Base-by-base conservation (phyloP, 2,888 invertebrate genomes). In the Meandrusa payeni region DNA sequence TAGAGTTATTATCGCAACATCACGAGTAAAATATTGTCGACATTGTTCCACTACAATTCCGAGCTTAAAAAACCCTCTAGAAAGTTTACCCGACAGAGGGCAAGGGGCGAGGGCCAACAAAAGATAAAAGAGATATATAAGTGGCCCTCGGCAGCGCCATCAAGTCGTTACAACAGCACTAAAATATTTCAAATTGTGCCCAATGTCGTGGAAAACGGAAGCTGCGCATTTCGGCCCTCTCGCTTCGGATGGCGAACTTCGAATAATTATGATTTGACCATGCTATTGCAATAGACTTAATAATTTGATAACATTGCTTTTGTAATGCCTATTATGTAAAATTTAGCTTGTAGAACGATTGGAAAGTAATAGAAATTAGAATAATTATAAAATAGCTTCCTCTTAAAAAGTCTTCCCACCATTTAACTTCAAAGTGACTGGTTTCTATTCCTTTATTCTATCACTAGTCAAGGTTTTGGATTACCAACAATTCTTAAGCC, bases 121-220 rank as follows among this genome's bases (percentile, higher is more conserved):
- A 77, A 86, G 85, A 87, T 87, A 86, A 86, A 86, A 82, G 82
- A 78, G 82, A 87, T 83, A 85, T 86, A 85, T 83, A 85, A 87
- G 86, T 86, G 79, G 85, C 83, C 83, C 83, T 82, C 77, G 72
- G 77, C 80, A 78, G 74, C 71, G 76, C 83, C 82, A 87, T 86
- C 85, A 83, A 83, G 86, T 87, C 88, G 86, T 88, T 88, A 88
- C 81, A 87, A 86, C 70, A 76, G 74, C 74, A 83, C 76, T 88
- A 81, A 86, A 83, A 88, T 88, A 87, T 88, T 87, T 88, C 88
- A 88, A 88, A 88, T 85, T 77, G 86, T 79, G 80, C 82, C 78
- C 86, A 88, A 88, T 86, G 87, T 71, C 71, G 77, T 72, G 85
- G 85, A 86, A 88, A 88, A 85, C 87, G 87, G 87, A 88, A 88